These are phyloP conservation scores for Eucriotettix oculatus DNA, from an alignment of 2,888 invertebrate genomes.

Conservation along the genomic window DNA sequence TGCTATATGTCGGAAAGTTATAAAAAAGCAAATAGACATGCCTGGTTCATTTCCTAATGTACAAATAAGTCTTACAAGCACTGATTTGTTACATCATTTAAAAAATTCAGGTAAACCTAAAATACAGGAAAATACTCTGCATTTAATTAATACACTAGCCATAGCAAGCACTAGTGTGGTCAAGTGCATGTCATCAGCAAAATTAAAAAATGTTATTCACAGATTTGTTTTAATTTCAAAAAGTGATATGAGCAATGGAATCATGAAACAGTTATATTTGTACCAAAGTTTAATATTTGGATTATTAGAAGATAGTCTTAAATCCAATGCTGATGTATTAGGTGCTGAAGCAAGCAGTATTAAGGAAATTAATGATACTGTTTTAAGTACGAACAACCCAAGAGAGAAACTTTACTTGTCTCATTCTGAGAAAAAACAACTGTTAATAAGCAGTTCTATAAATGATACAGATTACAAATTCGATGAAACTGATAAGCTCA, in stretches of 20 bases:
- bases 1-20: not conserved
- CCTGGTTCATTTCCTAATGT: not conserved
- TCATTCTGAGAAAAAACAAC: too few species aligned
- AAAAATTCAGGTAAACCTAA: constrained; percentile 2
- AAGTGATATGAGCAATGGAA: not conserved
- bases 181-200: constrained; percentile 1
- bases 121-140: constrained; percentile 7
- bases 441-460: too few species aligned
- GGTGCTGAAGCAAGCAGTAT: constrained; percentile 2
- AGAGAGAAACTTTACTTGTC: too few species aligned
- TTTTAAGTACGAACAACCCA: not conserved
- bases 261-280: constrained; percentile 6
- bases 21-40: too few species aligned
- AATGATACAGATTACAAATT: too few species aligned
- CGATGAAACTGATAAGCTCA: too few species aligned
- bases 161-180: not conserved
- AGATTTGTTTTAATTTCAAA: not conserved
- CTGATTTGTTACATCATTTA: constrained; percentile 5
- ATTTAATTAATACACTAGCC: constrained; percentile 6
- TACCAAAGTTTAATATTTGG: constrained; percentile 7
- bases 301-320: constrained; percentile 1
- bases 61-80: not conserved
- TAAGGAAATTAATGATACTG: constrained; percentile 1
- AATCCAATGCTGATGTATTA: constrained; percentile 1
- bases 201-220: constrained; percentile 3